A percentile compares a stretch with the other conserved stretches of the same genome.
These are phyloP conservation scores for Beris chalybata DNA, from an alignment of 2,888 invertebrate species.

Conservation along the genomic window DNA sequence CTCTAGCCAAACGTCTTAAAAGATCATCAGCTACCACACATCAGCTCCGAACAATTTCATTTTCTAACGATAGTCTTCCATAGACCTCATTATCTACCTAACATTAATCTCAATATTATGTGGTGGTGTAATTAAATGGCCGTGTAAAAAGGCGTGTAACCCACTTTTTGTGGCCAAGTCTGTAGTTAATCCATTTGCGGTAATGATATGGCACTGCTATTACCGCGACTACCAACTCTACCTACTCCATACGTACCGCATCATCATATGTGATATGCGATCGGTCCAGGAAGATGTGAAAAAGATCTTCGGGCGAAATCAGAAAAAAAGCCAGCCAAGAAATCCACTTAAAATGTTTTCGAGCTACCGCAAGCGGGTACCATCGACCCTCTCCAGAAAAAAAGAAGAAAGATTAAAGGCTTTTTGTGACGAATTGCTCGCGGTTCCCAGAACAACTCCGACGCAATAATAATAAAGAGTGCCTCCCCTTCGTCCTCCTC, in stretches of 20 bases:
- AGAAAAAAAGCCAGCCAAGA: slow-evolving; percentile 2
- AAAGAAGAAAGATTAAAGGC: slow-evolving; percentile 17
- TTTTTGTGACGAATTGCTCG: slow-evolving; percentile 21
- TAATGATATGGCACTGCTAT: slow-evolving; percentile 36
- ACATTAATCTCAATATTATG: slow-evolving; percentile 30
- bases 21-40: background rate
- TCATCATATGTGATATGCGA: background rate
- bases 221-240: slow-evolving; percentile 20
- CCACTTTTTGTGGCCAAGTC: slow-evolving; percentile 35
- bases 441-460: slow-evolving; percentile 24
- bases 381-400: background rate
- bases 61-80: background rate
- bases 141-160: slow-evolving; percentile 39
- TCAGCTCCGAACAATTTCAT: background rate
- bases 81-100: slow-evolving; percentile 23
- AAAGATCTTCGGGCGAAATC: slow-evolving; percentile 8
- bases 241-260: slow-evolving; percentile 3
- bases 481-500: background rate
- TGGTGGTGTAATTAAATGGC: slow-evolving; percentile 37
- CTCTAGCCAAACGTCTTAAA: background rate
- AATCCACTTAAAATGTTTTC: slow-evolving; percentile 13
- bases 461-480: slow-evolving; percentile 10
- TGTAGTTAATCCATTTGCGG: slow-evolving; percentile 39
- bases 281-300: slow-evolving; percentile 6
- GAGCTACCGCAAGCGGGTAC: slow-evolving; percentile 8